Evolutionary conservation across 2,113 vertebrate species (phyloP).

Genomic region (Periophthalmodon schlosseri): DNA sequence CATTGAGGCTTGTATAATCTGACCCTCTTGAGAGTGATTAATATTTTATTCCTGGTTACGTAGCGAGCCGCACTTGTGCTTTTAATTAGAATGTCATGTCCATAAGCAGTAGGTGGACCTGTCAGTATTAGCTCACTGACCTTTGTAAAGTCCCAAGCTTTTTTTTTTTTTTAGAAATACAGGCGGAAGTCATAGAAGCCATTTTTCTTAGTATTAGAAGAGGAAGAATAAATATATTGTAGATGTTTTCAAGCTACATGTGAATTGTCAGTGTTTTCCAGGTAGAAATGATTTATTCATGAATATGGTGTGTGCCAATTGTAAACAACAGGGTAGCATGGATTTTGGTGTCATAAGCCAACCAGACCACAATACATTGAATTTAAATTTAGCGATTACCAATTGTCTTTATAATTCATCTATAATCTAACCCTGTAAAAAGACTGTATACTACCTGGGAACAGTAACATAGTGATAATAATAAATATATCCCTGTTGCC

Average conservation of each 20-base stretch:
- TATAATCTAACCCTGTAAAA: too few species aligned
- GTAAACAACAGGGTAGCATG: not conserved
- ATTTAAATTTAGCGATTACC: not conserved
- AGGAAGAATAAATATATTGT: not conserved
- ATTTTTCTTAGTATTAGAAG: not conserved
- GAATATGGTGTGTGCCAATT: not conserved
- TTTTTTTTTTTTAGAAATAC: conserved; percentile 32
- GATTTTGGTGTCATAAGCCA: not conserved
- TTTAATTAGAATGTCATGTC: conserved; percentile 71
- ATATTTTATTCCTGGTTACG: conserved; percentile 61
- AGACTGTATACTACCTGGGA: too few species aligned
- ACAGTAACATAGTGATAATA: too few species aligned
- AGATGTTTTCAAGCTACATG: not conserved
- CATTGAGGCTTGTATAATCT: conserved; percentile 55
- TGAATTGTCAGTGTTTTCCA: not conserved
- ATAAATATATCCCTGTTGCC: too few species aligned
- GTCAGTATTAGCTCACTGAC: conserved; percentile 51
- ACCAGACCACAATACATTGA: not conserved
- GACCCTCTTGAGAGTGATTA: conserved; percentile 65
- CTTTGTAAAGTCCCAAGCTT: conserved; percentile 60
- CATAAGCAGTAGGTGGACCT: conserved; percentile 49
- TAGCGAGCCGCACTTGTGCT: conserved; percentile 60
- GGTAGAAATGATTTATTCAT: not conserved
- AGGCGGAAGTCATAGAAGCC: conserved; percentile 20
- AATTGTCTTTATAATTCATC: not conserved